Percentiles rank a stretch among this genome's conserved stretches.
Evolutionary conservation across 2,113 vertebrate genomes (phyloP).

Genomic region (Lophius piscatorius): DNA sequence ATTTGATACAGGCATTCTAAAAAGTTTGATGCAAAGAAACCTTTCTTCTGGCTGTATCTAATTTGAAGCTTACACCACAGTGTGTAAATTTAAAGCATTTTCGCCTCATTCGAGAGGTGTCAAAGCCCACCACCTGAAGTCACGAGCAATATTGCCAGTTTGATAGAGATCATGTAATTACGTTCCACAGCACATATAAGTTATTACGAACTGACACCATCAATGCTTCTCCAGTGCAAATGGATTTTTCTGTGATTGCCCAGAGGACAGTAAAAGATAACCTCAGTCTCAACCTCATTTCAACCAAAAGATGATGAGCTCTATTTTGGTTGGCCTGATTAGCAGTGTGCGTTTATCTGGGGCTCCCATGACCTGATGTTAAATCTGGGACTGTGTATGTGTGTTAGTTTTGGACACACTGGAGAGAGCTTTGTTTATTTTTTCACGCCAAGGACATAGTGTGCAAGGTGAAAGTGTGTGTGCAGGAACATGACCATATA

Average conservation of each 20-base stretch:
- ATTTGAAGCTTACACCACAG: constrained; percentile 5
- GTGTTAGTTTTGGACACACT: constrained; percentile 5
- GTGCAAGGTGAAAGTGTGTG: constrained; percentile 4
- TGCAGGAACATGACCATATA: too few species aligned
- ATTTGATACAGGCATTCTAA: too few species aligned
- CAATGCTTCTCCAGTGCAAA: constrained; percentile 29
- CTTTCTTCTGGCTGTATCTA: neutral
- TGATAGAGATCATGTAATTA: constrained; percentile 52
- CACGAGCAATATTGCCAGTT: constrained; percentile 19
- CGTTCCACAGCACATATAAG: constrained; percentile 14
- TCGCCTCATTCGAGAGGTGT: constrained; percentile 18
- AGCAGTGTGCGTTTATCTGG: constrained; percentile 61
- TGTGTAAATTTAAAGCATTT: constrained; percentile 35
- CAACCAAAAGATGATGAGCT: constrained; percentile 70
- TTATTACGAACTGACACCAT: constrained; percentile 40
- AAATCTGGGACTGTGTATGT: constrained; percentile 44
- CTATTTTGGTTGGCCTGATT: constrained; percentile 77
- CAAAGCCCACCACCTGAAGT: constrained; percentile 16
- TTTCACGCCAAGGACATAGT: constrained; percentile 40
- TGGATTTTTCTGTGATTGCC: constrained; percentile 57
- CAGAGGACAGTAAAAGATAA: constrained; percentile 68
- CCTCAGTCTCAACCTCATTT: constrained; percentile 70
- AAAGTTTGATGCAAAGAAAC: neutral
- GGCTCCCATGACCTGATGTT: constrained; percentile 53
- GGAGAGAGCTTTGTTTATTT: constrained; percentile 36